Evolutionary conservation across 2,888 invertebrate species (phyloP).

Genomic region (Anaspis maculata): DNA sequence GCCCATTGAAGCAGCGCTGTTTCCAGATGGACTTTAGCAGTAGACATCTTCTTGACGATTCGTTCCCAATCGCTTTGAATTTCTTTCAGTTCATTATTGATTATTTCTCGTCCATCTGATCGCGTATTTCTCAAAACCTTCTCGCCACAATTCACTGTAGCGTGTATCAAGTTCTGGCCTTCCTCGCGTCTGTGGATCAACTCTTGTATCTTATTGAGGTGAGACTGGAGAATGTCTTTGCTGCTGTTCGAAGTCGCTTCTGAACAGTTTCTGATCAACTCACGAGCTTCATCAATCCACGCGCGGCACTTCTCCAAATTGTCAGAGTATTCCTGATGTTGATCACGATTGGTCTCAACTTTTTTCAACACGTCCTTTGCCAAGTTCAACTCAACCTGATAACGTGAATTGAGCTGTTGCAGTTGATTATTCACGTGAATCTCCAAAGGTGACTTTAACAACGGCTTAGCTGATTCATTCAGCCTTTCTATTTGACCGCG

Average conservation of each 20-base stretch:
- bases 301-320: constrained; percentile 67
- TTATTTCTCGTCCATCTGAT: constrained; percentile 81
- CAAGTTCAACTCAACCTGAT: constrained; percentile 80
- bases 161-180: constrained; percentile 78
- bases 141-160: constrained; percentile 83
- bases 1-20: constrained; percentile 91
- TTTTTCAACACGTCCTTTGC: constrained; percentile 86
- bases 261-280: constrained; percentile 70
- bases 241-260: constrained; percentile 71
- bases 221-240: constrained; percentile 73
- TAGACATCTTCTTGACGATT: constrained; percentile 82
- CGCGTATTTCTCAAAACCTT: constrained; percentile 81
- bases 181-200: constrained; percentile 74
- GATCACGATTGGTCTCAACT: constrained; percentile 79
- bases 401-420: constrained; percentile 76
- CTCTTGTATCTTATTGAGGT: constrained; percentile 72
- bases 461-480: constrained; percentile 66
- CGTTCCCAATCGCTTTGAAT: constrained; percentile 90
- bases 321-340: constrained; percentile 72
- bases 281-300: constrained; percentile 84
- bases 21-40: constrained; percentile 84
- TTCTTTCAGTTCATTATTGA: constrained; percentile 80
- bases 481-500: constrained; percentile 76
- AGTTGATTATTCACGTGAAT: constrained; percentile 82
- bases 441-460: constrained; percentile 76